Conservation (phyloP, 2,113 vertebrate genomes). For the Perognathus longimembris region DNA sequence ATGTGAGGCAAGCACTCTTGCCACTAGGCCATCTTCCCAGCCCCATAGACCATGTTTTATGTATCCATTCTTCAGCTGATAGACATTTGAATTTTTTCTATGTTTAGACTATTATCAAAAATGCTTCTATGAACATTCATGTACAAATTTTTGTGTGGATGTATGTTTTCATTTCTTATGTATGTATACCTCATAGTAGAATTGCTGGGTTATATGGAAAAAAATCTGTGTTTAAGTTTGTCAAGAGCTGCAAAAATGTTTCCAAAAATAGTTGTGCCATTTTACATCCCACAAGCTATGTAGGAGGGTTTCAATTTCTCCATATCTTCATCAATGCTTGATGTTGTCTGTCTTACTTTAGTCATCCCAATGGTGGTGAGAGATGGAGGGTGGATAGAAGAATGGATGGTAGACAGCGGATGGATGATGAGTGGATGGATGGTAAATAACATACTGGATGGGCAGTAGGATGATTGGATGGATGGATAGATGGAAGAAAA, state of each 20-base stretch:
- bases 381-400: neutral
- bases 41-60: neutral
- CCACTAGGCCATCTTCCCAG: too few species aligned
- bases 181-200: neutral
- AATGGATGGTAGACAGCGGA: neutral
- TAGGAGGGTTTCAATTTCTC: neutral
- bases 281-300: neutral
- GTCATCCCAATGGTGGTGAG: neutral
- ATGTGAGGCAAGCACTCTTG: too few species aligned
- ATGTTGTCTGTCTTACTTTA: neutral
- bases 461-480: neutral
- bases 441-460: neutral
- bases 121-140: neutral
- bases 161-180: neutral
- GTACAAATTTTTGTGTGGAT: neutral
- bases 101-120: neutral
- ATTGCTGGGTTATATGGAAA: neutral
- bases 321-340: neutral
- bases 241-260: neutral
- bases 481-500: neutral
- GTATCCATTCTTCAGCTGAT: neutral
- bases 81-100: neutral
- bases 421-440: neutral
- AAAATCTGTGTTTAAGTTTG: neutral
- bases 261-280: neutral